Evolutionary conservation across 2,797 vertebrate genomes (phyloP).

Genomic region (Microtus obscurus): DNA sequence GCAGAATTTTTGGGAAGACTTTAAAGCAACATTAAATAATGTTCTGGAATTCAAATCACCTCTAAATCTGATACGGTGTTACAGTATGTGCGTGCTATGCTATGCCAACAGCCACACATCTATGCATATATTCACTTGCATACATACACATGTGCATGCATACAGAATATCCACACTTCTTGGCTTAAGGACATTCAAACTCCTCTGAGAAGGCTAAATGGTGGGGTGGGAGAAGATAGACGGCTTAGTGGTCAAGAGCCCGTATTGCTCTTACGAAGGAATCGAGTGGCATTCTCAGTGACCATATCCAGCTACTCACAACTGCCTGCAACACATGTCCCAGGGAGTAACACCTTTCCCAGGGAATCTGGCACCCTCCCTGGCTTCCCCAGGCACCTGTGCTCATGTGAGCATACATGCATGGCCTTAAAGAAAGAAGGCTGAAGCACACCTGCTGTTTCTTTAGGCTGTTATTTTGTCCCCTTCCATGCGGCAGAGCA

Average conservation of each 20-base stretch:
- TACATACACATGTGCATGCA: neutral
- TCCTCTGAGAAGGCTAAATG: slow-evolving; percentile 3
- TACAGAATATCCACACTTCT: neutral
- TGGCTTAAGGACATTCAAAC: neutral
- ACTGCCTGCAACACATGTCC: neutral
- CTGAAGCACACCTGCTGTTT: neutral
- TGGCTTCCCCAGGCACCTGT: neutral
- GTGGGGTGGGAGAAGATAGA: neutral
- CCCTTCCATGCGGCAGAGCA: neutral
- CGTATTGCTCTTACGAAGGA: neutral
- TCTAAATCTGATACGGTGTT: slow-evolving; percentile 9
- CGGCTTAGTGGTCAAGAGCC: neutral
- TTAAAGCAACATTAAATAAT: neutral
- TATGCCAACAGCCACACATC: neutral
- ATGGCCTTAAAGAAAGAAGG: neutral
- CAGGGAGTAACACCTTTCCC: neutral
- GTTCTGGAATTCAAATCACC: neutral
- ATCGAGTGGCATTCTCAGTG: neutral
- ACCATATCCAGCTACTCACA: neutral
- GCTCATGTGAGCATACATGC: neutral
- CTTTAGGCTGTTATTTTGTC: slow-evolving; percentile 15
- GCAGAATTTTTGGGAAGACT: slow-evolving; percentile 4
- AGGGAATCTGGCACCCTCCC: neutral
- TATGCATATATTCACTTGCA: neutral
- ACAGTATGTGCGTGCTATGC: neutral